Conservation (phyloP, 2,113 vertebrate genomes). For the Dromiciops gliroides region DNA sequence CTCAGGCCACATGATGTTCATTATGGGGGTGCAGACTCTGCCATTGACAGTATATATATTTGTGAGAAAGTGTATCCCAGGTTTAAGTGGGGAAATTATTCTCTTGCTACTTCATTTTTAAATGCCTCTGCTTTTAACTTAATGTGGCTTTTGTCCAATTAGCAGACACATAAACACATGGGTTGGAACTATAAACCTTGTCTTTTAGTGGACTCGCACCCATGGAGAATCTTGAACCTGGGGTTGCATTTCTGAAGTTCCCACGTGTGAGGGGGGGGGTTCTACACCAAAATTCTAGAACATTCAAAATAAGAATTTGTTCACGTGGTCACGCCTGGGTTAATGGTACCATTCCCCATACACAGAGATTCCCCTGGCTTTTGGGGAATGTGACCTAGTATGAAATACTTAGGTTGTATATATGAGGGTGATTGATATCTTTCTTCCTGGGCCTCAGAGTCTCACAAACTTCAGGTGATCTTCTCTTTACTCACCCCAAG, state of each 20-base stretch:
- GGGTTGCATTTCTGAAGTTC: not conserved
- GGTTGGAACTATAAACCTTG: not conserved
- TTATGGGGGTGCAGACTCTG: not conserved
- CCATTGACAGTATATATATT: not conserved
- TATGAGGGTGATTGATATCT: not conserved
- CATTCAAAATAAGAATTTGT: not conserved
- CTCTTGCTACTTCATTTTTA: not conserved
- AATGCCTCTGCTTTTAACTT: not conserved
- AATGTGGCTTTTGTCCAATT: not conserved
- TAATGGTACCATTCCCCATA: not conserved
- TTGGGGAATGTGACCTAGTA: slow-evolving; percentile 13
- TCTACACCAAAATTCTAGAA: not conserved
- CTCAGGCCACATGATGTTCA: not conserved
- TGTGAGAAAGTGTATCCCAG: not conserved
- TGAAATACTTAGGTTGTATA: not conserved
- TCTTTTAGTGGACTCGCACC: not conserved
- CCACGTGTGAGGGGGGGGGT: not conserved
- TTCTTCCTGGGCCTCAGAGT: not conserved
- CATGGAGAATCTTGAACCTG: not conserved
- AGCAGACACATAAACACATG: not conserved
- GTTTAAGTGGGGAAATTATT: not conserved
- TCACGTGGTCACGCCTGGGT: not conserved
- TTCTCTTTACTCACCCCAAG: not conserved
- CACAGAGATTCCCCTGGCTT: not conserved
- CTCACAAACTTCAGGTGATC: not conserved